These are phyloP conservation scores for Danio choprae DNA, from an alignment of 2,797 vertebrate genomes.

Conservation along the genomic window DNA sequence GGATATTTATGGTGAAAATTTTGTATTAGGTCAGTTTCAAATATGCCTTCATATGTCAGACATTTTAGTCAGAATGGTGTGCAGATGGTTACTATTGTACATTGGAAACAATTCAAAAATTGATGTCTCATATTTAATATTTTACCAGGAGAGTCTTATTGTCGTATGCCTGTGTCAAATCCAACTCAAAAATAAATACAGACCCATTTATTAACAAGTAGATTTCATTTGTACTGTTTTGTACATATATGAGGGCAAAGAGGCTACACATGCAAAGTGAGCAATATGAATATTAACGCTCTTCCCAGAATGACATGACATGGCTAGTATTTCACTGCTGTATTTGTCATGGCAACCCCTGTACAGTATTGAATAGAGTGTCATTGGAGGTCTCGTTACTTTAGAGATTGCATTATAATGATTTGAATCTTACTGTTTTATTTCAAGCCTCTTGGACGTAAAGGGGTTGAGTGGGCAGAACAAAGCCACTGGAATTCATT, in stretches of 20 bases:
- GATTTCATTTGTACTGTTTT: not conserved
- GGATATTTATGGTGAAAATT: too few species aligned
- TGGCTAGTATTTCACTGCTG: slow-evolving; percentile 32
- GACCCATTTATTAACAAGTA: not conserved
- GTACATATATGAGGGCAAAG: not conserved
- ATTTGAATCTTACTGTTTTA: slow-evolving; percentile 64
- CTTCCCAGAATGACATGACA: slow-evolving; percentile 27
- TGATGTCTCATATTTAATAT: too few species aligned
- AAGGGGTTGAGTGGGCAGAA: slow-evolving; percentile 61
- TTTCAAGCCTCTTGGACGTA: slow-evolving; percentile 61
- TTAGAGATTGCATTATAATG: slow-evolving; percentile 63
- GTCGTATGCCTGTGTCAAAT: not conserved
- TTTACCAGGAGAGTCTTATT: too few species aligned
- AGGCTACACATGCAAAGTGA: not conserved
- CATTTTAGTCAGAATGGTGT: too few species aligned
- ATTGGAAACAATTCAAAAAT: too few species aligned
- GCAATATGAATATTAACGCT: slow-evolving; percentile 26
- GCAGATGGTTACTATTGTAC: not conserved
- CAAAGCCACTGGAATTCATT: slow-evolving; percentile 69
- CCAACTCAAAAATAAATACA: not conserved
- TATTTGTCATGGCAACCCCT: slow-evolving; percentile 58
- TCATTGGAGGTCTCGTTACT: slow-evolving; percentile 54
- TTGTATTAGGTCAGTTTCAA: not conserved
- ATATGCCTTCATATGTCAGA: not conserved
- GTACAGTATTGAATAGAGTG: slow-evolving; percentile 39